Conservation (phyloP, 2,888 invertebrate species). For the Oligia latruncula region DNA sequence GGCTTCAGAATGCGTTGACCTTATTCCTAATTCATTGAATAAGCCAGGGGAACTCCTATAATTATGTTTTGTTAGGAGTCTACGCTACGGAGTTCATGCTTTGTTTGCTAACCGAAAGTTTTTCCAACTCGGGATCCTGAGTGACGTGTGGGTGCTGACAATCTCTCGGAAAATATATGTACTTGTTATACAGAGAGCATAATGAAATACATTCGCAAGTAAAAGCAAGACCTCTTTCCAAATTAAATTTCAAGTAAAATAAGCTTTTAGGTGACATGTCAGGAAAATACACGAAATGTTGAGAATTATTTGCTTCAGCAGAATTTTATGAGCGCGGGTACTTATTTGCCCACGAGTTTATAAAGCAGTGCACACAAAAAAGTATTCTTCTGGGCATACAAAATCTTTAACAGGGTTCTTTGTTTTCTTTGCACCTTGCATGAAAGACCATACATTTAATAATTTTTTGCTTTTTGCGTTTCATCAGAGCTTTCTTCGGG, state of each 20-base stretch:
- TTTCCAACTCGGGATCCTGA: constrained; percentile 1
- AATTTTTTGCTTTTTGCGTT: not conserved
- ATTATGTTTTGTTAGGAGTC: constrained; percentile 17
- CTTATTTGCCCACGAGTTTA: constrained; percentile 43
- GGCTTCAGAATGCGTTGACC: constrained; percentile 29
- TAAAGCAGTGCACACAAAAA: constrained; percentile 25
- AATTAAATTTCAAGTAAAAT: constrained; percentile 59
- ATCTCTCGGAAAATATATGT: constrained; percentile 17
- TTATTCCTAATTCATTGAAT: constrained; percentile 44
- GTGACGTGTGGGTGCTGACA: not conserved
- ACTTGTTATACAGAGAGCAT: constrained; percentile 28
- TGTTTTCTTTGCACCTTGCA: constrained; percentile 2
- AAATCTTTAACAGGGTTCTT: not conserved
- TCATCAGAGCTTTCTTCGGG: constrained; percentile 7
- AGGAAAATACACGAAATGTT: constrained; percentile 39
- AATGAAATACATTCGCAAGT: constrained; percentile 55
- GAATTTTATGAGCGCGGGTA: constrained; percentile 43
- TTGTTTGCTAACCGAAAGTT: constrained; percentile 15
- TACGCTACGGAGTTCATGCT: not conserved
- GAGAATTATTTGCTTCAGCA: constrained; percentile 37
- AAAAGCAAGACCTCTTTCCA: constrained; percentile 43
- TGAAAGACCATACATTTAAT: not conserved
- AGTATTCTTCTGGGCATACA: constrained; percentile 4
- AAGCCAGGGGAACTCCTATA: constrained; percentile 10
- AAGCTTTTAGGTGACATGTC: constrained; percentile 49